Conservation (phyloP, 2,113 vertebrate species). For the Mugil cephalus region DNA sequence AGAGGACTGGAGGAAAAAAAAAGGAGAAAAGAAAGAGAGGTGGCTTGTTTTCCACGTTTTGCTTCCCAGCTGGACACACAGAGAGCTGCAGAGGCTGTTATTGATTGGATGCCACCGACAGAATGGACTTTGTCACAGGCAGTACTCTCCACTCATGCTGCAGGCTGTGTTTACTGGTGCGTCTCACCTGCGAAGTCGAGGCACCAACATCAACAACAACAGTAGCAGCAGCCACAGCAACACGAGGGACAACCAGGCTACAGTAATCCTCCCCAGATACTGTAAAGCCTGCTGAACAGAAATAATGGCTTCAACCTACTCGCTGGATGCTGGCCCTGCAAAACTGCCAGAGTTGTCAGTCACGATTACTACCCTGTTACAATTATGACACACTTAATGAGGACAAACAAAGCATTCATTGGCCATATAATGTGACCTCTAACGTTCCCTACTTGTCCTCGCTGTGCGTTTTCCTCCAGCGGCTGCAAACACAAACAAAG, state of each 20-base stretch:
- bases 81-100: conserved; percentile 44
- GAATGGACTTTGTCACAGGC: conserved; percentile 69
- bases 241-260: conserved; percentile 34
- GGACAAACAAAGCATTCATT: conserved; percentile 69
- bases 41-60: conserved; percentile 55
- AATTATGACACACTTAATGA: conserved; percentile 57
- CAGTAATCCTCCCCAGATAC: conserved; percentile 61
- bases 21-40: conserved; percentile 35
- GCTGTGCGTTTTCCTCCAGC: conserved; percentile 9
- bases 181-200: conserved; percentile 38
- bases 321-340: conserved; percentile 9
- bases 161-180: conserved; percentile 69
- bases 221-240: conserved; percentile 25
- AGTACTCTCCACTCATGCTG: conserved; percentile 35
- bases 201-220: conserved; percentile 32
- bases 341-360: conserved; percentile 45
- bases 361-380: conserved; percentile 44
- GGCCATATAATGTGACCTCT: conserved; percentile 55
- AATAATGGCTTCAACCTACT: conserved; percentile 51
- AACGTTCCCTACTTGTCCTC: background rate
- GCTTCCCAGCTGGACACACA: conserved; percentile 19
- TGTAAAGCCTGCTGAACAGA: conserved; percentile 54
- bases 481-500: conserved; percentile 50
- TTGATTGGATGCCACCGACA: conserved; percentile 66
- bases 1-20: conserved; percentile 2